Conservation (phyloP, 2,888 invertebrate species). For the Strigamia crassipes region DNA sequence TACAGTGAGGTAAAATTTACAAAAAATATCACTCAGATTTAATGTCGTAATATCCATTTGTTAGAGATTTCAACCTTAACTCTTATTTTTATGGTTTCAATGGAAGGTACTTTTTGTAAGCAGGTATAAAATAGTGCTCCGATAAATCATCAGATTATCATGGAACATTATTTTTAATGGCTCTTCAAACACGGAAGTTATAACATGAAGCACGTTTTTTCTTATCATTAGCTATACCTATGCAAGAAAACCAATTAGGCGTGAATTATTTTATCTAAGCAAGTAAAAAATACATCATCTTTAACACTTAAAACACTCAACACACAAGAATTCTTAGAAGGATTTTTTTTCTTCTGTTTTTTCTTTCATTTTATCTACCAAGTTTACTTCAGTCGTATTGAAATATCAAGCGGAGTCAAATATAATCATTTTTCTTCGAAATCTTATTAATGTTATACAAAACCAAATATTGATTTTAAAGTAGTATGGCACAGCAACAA, state of each 20-base stretch:
- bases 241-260: not conserved
- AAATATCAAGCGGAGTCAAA: too few species aligned
- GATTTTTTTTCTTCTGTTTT: too few species aligned
- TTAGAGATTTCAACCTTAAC: not conserved
- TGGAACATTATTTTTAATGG: not conserved
- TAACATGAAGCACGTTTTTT: not conserved
- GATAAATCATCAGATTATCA: not conserved
- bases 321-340: too few species aligned
- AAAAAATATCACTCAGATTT: not conserved
- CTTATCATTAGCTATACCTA: not conserved
- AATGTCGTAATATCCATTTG: not conserved
- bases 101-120: not conserved
- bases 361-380: too few species aligned
- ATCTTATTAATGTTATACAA: too few species aligned
- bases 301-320: not conserved
- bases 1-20: too few species aligned
- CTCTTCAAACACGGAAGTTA: constrained; percentile 5
- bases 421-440: too few species aligned
- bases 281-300: not conserved
- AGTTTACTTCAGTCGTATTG: too few species aligned
- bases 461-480: too few species aligned
- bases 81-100: not conserved
- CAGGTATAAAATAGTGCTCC: not conserved
- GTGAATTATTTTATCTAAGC: not conserved
- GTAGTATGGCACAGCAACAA: too few species aligned